A percentile compares a stretch with the other conserved stretches of the same genome.
phyloP scores from a whole-genome alignment of 2,113 vertebrate genomes.

The Benitochromis conjunctus region DNA sequence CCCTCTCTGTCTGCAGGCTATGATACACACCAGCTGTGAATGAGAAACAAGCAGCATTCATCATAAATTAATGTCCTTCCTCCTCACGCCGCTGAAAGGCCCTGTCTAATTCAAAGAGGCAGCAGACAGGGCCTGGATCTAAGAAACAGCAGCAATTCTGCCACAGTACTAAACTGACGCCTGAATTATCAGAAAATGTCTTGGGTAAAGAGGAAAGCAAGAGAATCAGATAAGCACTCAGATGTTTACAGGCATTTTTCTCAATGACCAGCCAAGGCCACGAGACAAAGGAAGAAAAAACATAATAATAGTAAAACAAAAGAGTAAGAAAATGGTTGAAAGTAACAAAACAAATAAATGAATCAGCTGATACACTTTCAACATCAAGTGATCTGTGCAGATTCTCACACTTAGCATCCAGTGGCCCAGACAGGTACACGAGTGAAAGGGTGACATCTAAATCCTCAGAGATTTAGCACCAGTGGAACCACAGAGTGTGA shows the following conservation, averaged over 20 bases:
- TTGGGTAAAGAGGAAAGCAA: neutral
- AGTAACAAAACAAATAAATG: neutral
- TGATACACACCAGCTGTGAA: constrained; percentile 44
- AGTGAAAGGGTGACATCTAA: neutral
- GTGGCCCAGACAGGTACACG: neutral
- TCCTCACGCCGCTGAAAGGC: constrained; percentile 5
- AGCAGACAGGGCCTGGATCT: neutral
- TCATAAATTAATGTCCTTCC: constrained; percentile 56
- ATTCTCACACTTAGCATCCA: neutral
- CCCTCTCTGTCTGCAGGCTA: constrained; percentile 22
- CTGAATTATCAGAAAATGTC: constrained; percentile 1
- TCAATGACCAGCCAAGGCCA: neutral
- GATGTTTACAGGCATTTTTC: neutral
- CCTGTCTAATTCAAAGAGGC: constrained; percentile 15
- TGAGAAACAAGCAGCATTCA: constrained; percentile 37
- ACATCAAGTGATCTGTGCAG: neutral
- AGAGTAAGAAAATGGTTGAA: neutral
- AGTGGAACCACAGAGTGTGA: constrained; percentile 12
- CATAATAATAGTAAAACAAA: neutral
- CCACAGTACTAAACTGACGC: constrained; percentile 27
- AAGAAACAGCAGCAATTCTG: constrained; percentile 34
- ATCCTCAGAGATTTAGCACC: neutral
- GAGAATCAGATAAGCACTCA: neutral
- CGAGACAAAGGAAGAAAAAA: neutral
- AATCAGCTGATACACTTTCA: neutral